Base-by-base conservation (phyloP, 2,888 invertebrate genomes). In the Papilio elwesi region DNA sequence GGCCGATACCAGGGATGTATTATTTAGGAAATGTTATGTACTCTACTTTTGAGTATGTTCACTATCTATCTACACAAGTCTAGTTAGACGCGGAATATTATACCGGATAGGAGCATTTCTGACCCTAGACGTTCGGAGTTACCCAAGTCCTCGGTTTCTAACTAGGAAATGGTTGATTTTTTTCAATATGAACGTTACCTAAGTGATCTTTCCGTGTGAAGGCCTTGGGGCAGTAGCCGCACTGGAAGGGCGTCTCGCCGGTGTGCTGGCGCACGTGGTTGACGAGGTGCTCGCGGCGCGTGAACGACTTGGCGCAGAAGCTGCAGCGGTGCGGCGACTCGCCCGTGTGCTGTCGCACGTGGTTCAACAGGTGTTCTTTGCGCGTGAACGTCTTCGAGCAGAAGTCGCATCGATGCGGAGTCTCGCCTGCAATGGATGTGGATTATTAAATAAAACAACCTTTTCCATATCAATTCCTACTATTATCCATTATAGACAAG, bases 241-340 rank as follows among this genome's bases (percentile, higher is more conserved):
- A 97, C 87, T 97, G 95, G 94, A 96, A 96, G 62, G 96, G 96
- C 49, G 96, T 96, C 83, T 96, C 96, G 63, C 96, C 97, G 67
- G 96, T 96, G 84, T 97, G 97, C 85, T 97, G 96, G 78, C 97
- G 94, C 79, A 97, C 97, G 90, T 97, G 97, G 90, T 97, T 97
- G 81, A 97, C 96, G 82, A 97, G 95, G 88, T 97, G 97, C 87
- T 97, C 97, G 86, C 97, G 96, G 78, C 97, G 95, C 74, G 97
- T 97, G 93, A 97, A 97, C 76, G 97, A 97, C 92, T 97, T 97
- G 80, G 97, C 96, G 90, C 97, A 97, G 93, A 96, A 97, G 89
- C 96, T 96, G 91, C 97, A 97, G 80, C 97, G 95, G 90, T 97
- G 97, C 75, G 97, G 97, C 74, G 97, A 97, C 92, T 97, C 97